Base-by-base conservation (phyloP, 2,888 invertebrate species). In the Caenorhabditis sp. region DNA sequence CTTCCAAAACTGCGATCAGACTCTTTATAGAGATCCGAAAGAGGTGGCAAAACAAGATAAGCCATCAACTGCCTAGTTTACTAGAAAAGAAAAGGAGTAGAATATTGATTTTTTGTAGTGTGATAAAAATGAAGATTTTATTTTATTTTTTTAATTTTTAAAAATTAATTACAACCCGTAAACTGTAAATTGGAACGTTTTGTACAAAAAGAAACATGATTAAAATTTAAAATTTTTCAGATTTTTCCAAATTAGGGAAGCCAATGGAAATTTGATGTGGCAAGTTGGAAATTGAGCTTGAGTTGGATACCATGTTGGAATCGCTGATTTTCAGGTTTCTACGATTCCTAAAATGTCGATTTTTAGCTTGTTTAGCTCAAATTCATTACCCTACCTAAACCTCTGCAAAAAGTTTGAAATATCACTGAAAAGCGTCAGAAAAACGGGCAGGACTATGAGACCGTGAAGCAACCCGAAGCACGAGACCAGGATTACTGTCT, bases 391-490 rank as follows among this genome's bases (percentile, higher is more conserved):
- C 3, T 18, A 18, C 22, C 26, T 5, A 28, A 24, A 18, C 22
- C 20, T 53, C 24, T 18, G 15, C 20, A 51, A 51, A 22, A 4
- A 1, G 13, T 26, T 56, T 5, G 72, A 18, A 4, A 70, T 40
- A 6, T 77, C 61, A 13, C 70, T 67, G 61, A 85, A 80, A 22
- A 85, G 50, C 1, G 82, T 83, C 13, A 88, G 53, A 56, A 87
- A 84, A 4, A 86, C 86, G 4, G 88, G 88, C 15, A 88, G 80
- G 9, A 88, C 80, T 22, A 88, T 71, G 11, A 88, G 70, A 9
- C 88, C 88, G 32, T 88, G 88, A n/a, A 88, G 20, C 0, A 88
- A 77, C 1, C 88, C 88, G 53, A 88, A 88, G 9, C 82, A 58
- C 26, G 82, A 83, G 3, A 88, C 88, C n/a, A 88, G 69, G 28